phyloP scores from a whole-genome alignment of 1,140 invertebrate species.

The Limonius californicus region DNA sequence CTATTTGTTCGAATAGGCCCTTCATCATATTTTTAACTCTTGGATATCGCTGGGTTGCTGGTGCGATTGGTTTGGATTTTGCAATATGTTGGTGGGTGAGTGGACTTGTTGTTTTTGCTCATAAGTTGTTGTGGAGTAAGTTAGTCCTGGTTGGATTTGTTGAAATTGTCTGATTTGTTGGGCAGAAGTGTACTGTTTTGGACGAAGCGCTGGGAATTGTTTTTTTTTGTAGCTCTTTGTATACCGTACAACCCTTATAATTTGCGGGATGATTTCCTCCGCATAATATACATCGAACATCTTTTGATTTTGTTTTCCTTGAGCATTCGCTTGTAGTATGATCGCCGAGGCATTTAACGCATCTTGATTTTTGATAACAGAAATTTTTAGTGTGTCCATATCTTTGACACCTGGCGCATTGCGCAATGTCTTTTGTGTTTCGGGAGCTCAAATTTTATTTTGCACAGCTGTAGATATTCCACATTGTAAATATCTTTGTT shows the following conservation, averaged over 20 bases:
- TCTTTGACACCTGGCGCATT: constrained; percentile 8
- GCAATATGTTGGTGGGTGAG: no score
- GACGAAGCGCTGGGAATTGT: not conserved
- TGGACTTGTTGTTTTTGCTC: no score
- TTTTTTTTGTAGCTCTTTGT: not conserved
- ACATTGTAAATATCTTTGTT: constrained; percentile 7
- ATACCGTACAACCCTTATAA: not conserved
- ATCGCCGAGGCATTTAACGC: constrained; percentile 7
- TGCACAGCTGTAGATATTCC: not conserved
- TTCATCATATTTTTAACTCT: no score
- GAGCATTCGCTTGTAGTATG: not conserved
- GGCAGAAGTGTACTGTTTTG: not conserved
- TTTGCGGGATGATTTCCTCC: not conserved
- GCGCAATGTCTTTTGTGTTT: not conserved
- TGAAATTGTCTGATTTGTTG: no score
- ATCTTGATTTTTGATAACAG: not conserved
- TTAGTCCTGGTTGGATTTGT: no score
- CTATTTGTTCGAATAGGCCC: no score
- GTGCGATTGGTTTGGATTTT: no score
- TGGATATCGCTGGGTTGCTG: no score
- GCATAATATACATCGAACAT: constrained; percentile 3
- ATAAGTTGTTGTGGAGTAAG: no score
- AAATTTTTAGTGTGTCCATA: constrained; percentile 11
- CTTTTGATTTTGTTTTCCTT: not conserved
- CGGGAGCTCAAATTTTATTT: constrained; percentile 3